Conservation (phyloP, 2,113 vertebrate genomes). For the Antechinus stuartii region DNA sequence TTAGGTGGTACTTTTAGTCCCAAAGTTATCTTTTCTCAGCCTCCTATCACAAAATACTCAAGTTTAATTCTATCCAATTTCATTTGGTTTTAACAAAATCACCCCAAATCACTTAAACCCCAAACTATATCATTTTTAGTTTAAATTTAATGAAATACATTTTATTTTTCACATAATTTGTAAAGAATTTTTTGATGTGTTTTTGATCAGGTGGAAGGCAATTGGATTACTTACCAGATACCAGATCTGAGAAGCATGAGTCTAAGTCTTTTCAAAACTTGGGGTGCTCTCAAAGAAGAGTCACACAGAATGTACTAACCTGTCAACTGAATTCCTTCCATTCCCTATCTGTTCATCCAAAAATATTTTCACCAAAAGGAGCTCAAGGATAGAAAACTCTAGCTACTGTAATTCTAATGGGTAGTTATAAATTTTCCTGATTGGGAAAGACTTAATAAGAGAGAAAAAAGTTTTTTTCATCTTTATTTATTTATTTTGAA, state of each 20-base stretch:
- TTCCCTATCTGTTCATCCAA: not conserved
- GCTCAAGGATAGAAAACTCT: not conserved
- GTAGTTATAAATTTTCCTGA: not conserved
- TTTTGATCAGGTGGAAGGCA: not conserved
- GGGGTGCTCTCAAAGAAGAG: not conserved
- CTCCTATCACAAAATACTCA: no score
- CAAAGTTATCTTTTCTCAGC: no score
- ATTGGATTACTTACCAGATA: not conserved
- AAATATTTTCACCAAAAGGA: not conserved
- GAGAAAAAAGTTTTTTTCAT: not conserved
- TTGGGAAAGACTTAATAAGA: not conserved
- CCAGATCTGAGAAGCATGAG: not conserved
- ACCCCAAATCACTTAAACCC: no score
- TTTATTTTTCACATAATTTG: not conserved
- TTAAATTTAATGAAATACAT: not conserved
- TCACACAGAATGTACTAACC: no score
- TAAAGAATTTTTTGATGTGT: not conserved
- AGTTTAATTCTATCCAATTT: no score
- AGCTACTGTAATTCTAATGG: not conserved
- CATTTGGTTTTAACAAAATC: no score
- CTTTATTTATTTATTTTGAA: no score
- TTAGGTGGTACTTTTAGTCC: no score
- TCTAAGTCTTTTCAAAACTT: not conserved
- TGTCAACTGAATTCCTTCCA: not conserved
- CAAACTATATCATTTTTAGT: not conserved